These are phyloP conservation scores for Pygocentrus nattereri DNA, from an alignment of 2,797 vertebrate species.

Conservation along the genomic window DNA sequence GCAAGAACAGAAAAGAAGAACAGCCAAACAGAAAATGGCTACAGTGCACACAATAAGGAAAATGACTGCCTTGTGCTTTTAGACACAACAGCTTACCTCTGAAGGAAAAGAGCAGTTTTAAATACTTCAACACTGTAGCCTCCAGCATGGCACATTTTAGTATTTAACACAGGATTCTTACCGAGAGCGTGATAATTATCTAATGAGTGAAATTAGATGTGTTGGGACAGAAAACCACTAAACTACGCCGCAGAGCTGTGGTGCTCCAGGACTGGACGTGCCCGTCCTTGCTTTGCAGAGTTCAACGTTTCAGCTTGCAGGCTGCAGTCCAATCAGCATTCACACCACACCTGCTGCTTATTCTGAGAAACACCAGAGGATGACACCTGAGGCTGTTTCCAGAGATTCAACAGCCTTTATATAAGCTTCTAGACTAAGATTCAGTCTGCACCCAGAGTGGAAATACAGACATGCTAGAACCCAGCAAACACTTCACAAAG, in stretches of 20 bases:
- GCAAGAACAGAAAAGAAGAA: too few species aligned
- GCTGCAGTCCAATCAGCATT: conserved; percentile 13
- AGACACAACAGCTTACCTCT: background rate
- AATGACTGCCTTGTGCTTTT: background rate
- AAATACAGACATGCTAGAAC: conserved; percentile 37
- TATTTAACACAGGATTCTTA: background rate
- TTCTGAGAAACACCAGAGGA: conserved; percentile 9
- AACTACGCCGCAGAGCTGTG: background rate
- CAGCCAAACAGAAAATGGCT: background rate
- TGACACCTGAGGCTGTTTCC: conserved; percentile 26
- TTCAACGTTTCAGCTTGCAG: background rate
- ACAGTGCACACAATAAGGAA: background rate
- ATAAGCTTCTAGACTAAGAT: background rate
- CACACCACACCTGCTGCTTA: conserved; percentile 16
- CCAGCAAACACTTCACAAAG: background rate
- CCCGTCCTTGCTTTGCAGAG: conserved; percentile 7
- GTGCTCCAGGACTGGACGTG: conserved; percentile 6
- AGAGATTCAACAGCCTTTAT: conserved; percentile 4
- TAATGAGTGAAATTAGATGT: background rate
- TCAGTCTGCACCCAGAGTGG: background rate
- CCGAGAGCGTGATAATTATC: conserved; percentile 7
- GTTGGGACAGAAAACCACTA: conserved; percentile 16
- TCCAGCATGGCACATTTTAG: background rate
- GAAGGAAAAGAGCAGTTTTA: background rate
- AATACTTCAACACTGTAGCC: background rate